Percentiles rank a stretch among this genome's conserved stretches.
Conservation (phyloP, 2,797 vertebrate species). For the Galago senegalensis region DNA sequence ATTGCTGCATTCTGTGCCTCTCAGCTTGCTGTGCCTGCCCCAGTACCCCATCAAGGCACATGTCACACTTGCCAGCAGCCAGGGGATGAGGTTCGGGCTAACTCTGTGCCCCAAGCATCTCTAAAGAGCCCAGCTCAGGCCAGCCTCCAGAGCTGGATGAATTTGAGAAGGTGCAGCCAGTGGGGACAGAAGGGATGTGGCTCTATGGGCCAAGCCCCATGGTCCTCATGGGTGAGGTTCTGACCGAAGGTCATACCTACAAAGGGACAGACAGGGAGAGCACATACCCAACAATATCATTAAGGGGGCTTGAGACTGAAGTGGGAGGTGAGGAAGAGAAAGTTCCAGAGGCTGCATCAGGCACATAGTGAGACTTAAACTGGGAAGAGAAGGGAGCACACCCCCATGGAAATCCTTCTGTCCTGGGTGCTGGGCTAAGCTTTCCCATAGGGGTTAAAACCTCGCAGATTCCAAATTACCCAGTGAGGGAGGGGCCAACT, state of each 20-base stretch:
- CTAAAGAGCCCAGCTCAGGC: accelerated
- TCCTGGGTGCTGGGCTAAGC: not conserved
- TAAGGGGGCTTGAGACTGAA: not conserved
- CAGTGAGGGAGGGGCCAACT: not conserved
- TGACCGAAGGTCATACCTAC: not conserved
- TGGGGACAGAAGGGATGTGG: not conserved
- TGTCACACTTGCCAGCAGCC: accelerated
- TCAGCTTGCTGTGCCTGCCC: not conserved
- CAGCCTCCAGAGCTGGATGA: not conserved
- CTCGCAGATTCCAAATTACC: not conserved
- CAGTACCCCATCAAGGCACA: not conserved
- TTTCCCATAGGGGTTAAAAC: too few relatives aligned
- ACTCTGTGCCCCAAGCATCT: not conserved
- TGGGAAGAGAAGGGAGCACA: not conserved
- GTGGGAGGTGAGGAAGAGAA: not conserved
- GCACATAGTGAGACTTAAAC: not conserved
- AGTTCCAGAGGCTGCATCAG: not conserved
- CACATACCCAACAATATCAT: not conserved
- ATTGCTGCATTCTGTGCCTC: not conserved
- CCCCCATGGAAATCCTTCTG: too few relatives aligned
- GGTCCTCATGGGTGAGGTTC: not conserved
- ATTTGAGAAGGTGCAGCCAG: not conserved
- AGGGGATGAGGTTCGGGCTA: accelerated
- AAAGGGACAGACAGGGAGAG: not conserved
- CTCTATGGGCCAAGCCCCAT: not conserved